Evolutionary conservation across 2,888 invertebrate genomes (phyloP).

Genomic region (Taenaris catops): DNA sequence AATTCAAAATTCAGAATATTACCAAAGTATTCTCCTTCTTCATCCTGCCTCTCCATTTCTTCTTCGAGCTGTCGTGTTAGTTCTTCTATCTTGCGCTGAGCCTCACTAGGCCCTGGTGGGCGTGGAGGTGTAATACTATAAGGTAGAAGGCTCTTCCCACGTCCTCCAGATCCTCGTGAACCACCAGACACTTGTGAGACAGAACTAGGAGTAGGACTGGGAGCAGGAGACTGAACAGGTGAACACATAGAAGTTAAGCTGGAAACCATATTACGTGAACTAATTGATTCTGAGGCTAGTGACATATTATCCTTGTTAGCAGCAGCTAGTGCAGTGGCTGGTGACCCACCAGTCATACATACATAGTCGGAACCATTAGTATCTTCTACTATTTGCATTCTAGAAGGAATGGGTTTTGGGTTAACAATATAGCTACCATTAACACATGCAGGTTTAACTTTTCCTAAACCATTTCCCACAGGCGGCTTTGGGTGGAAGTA

Average conservation of each 20-base stretch:
- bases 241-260: conserved; percentile 71
- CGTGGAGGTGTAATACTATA: conserved; percentile 94
- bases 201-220: conserved; percentile 83
- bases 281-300: conserved; percentile 53
- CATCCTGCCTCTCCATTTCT: conserved; percentile 97
- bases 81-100: conserved; percentile 95
- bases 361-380: conserved; percentile 90
- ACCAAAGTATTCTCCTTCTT: conserved; percentile 98
- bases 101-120: conserved; percentile 94
- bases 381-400: conserved; percentile 82
- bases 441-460: conserved; percentile 49
- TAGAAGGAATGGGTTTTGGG: conserved; percentile 45
- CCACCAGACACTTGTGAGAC: conserved; percentile 82
- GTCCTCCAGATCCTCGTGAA: conserved; percentile 74
- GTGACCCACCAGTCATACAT: conserved; percentile 89
- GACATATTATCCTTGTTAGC: conserved; percentile 66
- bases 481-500: conserved; percentile 78
- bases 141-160: conserved; percentile 86
- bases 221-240: conserved; percentile 78
- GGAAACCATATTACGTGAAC: conserved; percentile 59
- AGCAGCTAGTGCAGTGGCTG: conserved; percentile 64
- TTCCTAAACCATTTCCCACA: conserved; percentile 77
- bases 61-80: conserved; percentile 95
- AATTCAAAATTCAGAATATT: too few species aligned
- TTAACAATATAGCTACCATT: conserved; percentile 49